Evolutionary conservation across 2,113 vertebrate genomes (phyloP).

Genomic region (Chloroceryle aenea): DNA sequence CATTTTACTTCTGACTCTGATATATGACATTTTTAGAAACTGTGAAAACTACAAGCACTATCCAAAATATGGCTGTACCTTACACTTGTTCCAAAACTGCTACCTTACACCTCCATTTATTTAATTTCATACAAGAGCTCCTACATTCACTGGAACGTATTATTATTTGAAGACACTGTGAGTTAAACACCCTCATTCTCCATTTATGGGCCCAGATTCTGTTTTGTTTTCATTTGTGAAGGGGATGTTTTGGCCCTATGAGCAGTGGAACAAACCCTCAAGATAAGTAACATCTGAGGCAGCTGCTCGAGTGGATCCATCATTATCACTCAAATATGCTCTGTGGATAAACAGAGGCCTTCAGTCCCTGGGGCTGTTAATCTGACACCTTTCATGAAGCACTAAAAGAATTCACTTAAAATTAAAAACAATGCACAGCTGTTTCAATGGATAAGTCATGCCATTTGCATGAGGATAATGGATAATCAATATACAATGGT

Average conservation of each 20-base stretch:
- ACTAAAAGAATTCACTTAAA: conserved; percentile 65
- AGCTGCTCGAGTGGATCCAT: conserved; percentile 46
- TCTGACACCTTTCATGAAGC: conserved; percentile 63
- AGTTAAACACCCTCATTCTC: not conserved
- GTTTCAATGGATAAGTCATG: conserved; percentile 64
- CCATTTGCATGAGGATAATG: conserved; percentile 66
- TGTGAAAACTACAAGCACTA: not conserved
- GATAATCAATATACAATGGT: conserved; percentile 63
- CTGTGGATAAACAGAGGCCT: conserved; percentile 52
- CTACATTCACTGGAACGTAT: rapidly evolving
- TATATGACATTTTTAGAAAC: not conserved
- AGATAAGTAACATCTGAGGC: conserved; percentile 20
- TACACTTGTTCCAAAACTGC: not conserved
- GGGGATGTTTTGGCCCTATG: not conserved
- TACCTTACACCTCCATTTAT: not conserved
- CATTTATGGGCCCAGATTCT: not conserved
- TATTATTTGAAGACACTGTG: not conserved
- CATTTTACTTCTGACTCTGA: not conserved
- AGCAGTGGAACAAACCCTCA: conserved; percentile 9
- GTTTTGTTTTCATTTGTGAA: not conserved
- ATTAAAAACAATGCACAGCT: conserved; percentile 68
- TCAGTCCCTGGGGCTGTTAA: conserved; percentile 45
- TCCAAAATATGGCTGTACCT: not conserved
- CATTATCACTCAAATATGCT: not conserved
- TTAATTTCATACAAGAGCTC: not conserved